Base-by-base conservation (phyloP, 2,797 vertebrate genomes). In the Podargus strigoides region DNA sequence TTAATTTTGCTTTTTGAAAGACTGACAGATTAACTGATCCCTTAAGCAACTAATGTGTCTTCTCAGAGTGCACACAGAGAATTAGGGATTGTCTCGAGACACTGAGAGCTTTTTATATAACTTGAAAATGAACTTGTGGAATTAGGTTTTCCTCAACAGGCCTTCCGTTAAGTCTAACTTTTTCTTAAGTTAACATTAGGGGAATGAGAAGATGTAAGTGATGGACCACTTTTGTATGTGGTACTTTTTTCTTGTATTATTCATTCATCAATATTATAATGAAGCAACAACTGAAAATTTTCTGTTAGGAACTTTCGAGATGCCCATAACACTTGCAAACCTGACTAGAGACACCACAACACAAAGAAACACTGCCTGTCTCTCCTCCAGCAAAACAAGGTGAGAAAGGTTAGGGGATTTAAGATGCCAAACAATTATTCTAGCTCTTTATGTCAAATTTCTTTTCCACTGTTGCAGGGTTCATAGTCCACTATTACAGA, bases 1-100 rank as follows among this genome's bases (percentile, higher is more conserved):
- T 59, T 87, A 82, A 89, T 95, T 88, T 73, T 73, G 58, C 16
- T 69, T 78, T 86, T 69, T 85, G 55, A 88, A 92, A 86, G 82
- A 92, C 0, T 73, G 68, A 81, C 73, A 86, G 24, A 89, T 82
- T 91, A 94, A 91, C 21, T 50, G 37, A 83, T 72, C 55, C 62
- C 78, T 87, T 83, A 77, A 95, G 73, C 59, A 91, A 67, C 37
- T 59, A 55, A 78, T 1, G 9, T 27, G 26, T 55, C 85, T 89
- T 66, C 76, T 64, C 14, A 7, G 16, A 84, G 34, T 2, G 4
- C 77, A 77, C 12, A 67, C 42, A 82, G 63, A 88, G 93, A 88
- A 82, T 42, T 50, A 87, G 8, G 16, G 60, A 87, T 42, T 36
- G 44, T n/a, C 64, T 74, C 87, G 86, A 81, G n/a, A 72, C 26